These are phyloP conservation scores for Phrynocephalus guinanensis DNA, from an alignment of 2,797 vertebrate species.

Conservation along the genomic window DNA sequence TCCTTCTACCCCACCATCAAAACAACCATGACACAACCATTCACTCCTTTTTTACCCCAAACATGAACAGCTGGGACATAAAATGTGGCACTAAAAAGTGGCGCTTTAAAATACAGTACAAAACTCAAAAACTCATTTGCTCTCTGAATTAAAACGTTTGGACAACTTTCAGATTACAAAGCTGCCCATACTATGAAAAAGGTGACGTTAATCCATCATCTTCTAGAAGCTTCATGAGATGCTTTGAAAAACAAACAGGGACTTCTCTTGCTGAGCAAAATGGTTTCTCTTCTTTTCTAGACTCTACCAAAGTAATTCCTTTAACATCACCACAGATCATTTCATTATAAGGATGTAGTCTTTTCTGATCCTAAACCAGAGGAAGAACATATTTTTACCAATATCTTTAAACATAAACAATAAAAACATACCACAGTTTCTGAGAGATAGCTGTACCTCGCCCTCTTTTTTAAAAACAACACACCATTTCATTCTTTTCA, in stretches of 20 bases:
- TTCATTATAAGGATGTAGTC: background rate
- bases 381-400: conserved; percentile 1
- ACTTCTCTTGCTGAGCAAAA: background rate
- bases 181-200: background rate
- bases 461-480: background rate
- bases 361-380: background rate
- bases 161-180: background rate
- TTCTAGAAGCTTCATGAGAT: background rate
- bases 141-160: background rate
- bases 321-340: background rate
- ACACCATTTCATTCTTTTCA: background rate
- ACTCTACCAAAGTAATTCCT: background rate
- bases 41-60: background rate
- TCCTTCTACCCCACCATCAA: background rate
- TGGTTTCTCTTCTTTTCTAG: background rate
- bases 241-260: background rate
- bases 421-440: conserved; percentile 3
- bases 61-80: background rate
- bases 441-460: background rate
- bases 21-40: too few species aligned
- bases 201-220: background rate
- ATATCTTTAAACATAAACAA: background rate
- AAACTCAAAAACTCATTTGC: background rate
- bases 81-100: background rate
- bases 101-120: background rate